Base-by-base conservation (phyloP, 1,140 invertebrate species). In the Caenorhabditis inopinata region DNA sequence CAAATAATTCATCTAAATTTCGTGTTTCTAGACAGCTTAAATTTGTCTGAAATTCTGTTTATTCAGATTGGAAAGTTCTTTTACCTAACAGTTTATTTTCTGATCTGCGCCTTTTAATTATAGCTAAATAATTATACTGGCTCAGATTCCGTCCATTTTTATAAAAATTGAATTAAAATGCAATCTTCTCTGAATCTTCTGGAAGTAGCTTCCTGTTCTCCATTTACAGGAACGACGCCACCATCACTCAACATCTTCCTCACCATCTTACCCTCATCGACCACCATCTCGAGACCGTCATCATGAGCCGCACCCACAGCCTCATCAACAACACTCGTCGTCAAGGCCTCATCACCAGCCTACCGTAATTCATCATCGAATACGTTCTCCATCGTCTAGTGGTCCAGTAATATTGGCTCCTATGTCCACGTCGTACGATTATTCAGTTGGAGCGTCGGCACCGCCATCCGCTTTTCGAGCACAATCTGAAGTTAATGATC, bases 301-400 rank as follows among this genome's bases (percentile, higher is more conserved):
- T 16, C 16, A 29, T 6, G 25, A 58, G 27, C 25, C n/a, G 1
- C 11, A 25, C 1, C 29, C n/a, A 32, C 38, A 42, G 38, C 16
- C 53, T 16, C 12, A 3, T n/a, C 53, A 58, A 1, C 53, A 58
- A 35, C n/a, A n/a, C n/a, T n/a, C n/a, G n/a, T n/a, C n/a, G n/a
- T n/a, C n/a, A n/a, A n/a, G n/a, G n/a, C n/a, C n/a, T n/a, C 48
- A 51, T n/a, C 48, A 23, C n/a, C 48, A 9, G 6, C n/a, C 58
- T 42, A 68, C 58, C 35, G 58, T 68, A 38, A 68, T 68, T 32
- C 58, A 68, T 21, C 58, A 68, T 21, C 58, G 21, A 21, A 68
- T 68, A 0, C 58, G 58, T 0, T 68, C 58, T 14, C 29, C 58
- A 18, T 18, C 51, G 6, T 58, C 32, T 7, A 11, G 11, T 14